Evolutionary conservation across 35 echinoderm and acorn worm genomes (phyloP), one percentile per base, ranked within the genome.

Genomic region (Strongylocentrotus purpuratus): DNA sequence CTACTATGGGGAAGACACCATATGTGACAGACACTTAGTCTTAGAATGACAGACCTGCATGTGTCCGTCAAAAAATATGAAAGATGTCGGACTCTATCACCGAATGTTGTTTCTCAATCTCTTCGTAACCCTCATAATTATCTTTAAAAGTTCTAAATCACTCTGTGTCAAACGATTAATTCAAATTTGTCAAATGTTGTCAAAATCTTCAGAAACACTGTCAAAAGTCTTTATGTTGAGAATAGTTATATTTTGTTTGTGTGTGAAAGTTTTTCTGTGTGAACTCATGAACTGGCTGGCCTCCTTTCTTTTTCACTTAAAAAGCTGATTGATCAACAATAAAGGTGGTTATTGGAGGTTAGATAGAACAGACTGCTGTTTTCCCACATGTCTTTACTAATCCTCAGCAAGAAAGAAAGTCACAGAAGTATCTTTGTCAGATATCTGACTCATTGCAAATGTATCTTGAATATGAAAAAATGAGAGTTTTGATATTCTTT

Each of bases 21-120:
- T 89, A 22, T 89, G 87, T 33, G 87, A 89, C 33, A 45, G 32
- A 89, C 87, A 35, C 87, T 89, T 89, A 89, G 87, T 89, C 87
- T 89, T 89, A 33, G 9, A 55, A 25, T 78, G 65, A 78, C 22
- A 78, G 65, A 78, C 65, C 65, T 78, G 20, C 20, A 78, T 78
- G 20, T 78, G 65, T 78, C 65, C n/a, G 22, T 78, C 0, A 28
- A n/a, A 28, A 7, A 78, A 78, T 78, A 22, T 55, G 11, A n/a
- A 7, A 28, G 0, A 17, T 78, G 4, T 78, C 7, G n/a, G 20
- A 5, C 7, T 55, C 0, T n/a, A 78, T 78, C 25, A 28, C 20
- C 10, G 15, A 55, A 11, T 10, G 50, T 55, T 78, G 28, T 78
- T 10, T 5, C 4, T n/a, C 65, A 78, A 28, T n/a, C 25, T n/a